Evolutionary conservation across 1,140 invertebrate species (phyloP), one percentile per base, ranked within the genome.

Genomic region (Tachypleus tridentatus): DNA sequence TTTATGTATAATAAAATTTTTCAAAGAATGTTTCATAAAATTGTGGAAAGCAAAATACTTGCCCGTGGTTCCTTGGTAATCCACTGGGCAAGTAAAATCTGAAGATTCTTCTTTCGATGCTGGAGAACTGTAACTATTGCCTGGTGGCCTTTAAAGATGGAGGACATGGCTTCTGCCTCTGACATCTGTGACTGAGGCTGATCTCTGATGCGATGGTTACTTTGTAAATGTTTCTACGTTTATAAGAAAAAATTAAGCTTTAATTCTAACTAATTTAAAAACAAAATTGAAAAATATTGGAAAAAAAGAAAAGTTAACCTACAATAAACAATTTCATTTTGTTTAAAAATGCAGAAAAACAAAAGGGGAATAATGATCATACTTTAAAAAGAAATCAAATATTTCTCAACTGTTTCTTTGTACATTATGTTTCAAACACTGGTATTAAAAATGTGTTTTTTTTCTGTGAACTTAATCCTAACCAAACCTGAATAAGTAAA

Each of bases 71-170:
- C 86, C 73, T 87, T 87, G 58, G 80, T 83, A 57, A 83, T 82
- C 85, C 86, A 87, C 61, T 86, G 76, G 11, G 84, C 83, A 70
- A 84, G 80, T 66, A 87, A 79, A 59, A 91, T 85, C 78, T 91
- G 86, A 65, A 93, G 76, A 66, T 86, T 86, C 67, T 87, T 81
- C 71, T 86, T 83, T 50, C 92, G 77, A 68, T 82, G 85, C 48
- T 82, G 81, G 59, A 94, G 78, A 52, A 92, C 87, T 64, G 84
- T 81, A 80, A 89, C 83, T 83, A 93, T 88, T 10, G 87, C 83
- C 67, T 89, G 84, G 77, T 93, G 89, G 58, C 87, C 88, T 67
- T 86, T 80, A 77, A 85, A 83, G 72, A 93, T 83, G 67, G 84
- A 82, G 65, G 83, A 83, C 48, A 91, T 77, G n/a, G 87, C 84